phyloP scores from a whole-genome alignment of 2,797 vertebrate species.

The Brachyalestes nurse region DNA sequence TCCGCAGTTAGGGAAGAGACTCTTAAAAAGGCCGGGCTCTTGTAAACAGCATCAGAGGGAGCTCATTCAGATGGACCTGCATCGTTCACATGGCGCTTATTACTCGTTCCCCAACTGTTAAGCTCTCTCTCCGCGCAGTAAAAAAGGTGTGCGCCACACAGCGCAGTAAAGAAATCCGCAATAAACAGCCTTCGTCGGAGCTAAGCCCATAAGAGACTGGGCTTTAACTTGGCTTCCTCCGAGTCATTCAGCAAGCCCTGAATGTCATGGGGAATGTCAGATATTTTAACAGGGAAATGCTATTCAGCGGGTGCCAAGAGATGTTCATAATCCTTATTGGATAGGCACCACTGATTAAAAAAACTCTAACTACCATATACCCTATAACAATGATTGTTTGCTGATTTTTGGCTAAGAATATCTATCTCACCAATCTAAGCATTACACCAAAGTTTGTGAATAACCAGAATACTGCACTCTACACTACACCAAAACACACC shows the following conservation, averaged over 20 bases:
- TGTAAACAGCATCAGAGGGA: conserved; percentile 72
- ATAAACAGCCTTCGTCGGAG: conserved; percentile 68
- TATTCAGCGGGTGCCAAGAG: conserved; percentile 30
- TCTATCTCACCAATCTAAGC: background rate
- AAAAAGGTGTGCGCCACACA: conserved; percentile 73
- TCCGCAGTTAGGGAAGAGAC: conserved; percentile 51
- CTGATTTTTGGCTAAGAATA: background rate
- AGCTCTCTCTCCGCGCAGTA: conserved; percentile 59
- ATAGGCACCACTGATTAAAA: conserved; percentile 39
- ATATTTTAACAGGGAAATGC: conserved; percentile 56
- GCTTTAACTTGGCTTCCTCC: conserved; percentile 48
- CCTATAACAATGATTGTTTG: conserved; percentile 18
- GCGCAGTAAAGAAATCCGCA: conserved; percentile 74
- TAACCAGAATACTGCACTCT: background rate
- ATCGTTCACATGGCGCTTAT: conserved; percentile 70
- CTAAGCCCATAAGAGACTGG: conserved; percentile 55
- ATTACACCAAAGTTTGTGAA: background rate
- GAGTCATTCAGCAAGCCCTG: conserved; percentile 56
- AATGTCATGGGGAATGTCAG: conserved; percentile 59
- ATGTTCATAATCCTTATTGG: conserved; percentile 30
- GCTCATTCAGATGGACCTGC: conserved; percentile 68
- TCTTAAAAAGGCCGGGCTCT: conserved; percentile 63
- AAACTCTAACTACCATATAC: conserved; percentile 10
- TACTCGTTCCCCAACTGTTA: conserved; percentile 59
- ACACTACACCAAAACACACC: background rate